Evolutionary conservation across 2,113 vertebrate species (phyloP).

Genomic region (Scartelaos histophorus): DNA sequence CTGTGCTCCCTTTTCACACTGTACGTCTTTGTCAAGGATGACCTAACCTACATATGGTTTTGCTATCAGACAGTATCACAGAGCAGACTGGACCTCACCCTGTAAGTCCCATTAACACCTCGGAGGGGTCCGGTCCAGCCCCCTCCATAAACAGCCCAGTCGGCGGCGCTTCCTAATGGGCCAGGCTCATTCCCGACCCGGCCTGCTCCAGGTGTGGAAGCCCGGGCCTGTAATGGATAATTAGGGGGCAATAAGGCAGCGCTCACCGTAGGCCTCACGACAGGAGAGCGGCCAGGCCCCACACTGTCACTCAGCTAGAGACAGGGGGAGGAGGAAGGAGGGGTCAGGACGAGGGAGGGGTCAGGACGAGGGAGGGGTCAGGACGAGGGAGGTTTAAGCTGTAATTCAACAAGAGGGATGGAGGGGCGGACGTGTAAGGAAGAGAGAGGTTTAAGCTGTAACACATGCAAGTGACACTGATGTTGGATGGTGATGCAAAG

Average conservation of each 20-base stretch:
- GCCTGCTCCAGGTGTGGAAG: conserved; percentile 76
- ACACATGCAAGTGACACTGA: conserved; percentile 24
- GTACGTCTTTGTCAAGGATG: background rate
- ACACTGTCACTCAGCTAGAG: conserved; percentile 60
- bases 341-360: conserved; percentile 15
- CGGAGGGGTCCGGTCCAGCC: conserved; percentile 48
- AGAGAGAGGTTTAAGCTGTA: conserved; percentile 9
- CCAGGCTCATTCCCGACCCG: conserved; percentile 74
- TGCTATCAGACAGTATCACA: conserved; percentile 38
- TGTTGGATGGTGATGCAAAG: conserved; percentile 13
- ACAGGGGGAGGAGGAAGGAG: conserved; percentile 17
- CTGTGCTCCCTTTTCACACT: background rate
- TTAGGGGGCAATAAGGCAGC: conserved; percentile 76
- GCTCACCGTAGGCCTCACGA: conserved; percentile 59
- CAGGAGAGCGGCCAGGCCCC: conserved; percentile 58
- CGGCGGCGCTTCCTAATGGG: conserved; percentile 68
- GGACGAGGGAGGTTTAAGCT: conserved; percentile 8
- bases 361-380: conserved; percentile 12
- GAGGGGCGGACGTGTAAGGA: background rate
- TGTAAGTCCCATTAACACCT: conserved; percentile 74
- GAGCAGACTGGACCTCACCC: conserved; percentile 47
- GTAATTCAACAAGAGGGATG: conserved; percentile 34
- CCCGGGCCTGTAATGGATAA: conserved; percentile 78
- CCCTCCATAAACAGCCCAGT: conserved; percentile 73
- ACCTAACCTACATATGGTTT: background rate